These are phyloP conservation scores for Odobenus rosmarus DNA, from an alignment of 2,113 vertebrate genomes.

Conservation along the genomic window DNA sequence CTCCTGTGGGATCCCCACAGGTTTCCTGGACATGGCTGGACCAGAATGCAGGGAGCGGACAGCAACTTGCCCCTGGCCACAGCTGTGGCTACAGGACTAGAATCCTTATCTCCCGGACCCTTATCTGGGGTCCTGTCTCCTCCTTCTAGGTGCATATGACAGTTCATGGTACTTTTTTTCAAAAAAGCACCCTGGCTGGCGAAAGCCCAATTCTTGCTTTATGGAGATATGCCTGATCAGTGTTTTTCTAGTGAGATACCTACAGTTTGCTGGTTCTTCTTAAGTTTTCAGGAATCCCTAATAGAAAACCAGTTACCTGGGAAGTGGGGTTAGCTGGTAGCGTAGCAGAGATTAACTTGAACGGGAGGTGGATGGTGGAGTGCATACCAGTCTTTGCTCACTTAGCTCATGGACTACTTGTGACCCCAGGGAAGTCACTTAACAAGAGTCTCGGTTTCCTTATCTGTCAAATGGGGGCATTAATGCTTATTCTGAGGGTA, in stretches of 20 bases:
- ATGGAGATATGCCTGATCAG: background rate
- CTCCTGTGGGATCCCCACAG: no score
- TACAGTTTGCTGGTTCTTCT: background rate
- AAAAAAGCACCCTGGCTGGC: background rate
- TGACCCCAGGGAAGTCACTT: background rate
- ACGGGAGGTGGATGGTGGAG: rapidly evolving
- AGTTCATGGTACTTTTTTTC: rapidly evolving
- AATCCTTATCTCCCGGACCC: background rate
- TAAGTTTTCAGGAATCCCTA: background rate
- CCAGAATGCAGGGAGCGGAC: rapidly evolving
- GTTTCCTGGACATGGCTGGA: background rate
- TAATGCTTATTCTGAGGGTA: background rate
- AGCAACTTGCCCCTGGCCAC: background rate
- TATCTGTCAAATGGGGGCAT: background rate
- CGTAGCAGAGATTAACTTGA: background rate
- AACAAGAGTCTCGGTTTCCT: background rate
- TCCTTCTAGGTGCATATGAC: no score
- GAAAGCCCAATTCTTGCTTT: background rate
- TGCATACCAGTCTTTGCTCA: background rate
- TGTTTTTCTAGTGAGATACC: background rate
- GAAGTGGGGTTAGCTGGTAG: background rate
- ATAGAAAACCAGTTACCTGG: background rate
- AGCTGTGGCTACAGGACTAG: background rate
- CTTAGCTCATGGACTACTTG: background rate
- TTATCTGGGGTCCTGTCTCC: background rate